phyloP scores from a whole-genome alignment of 2,113 vertebrate species.

The Porphyrio hochstetteri region DNA sequence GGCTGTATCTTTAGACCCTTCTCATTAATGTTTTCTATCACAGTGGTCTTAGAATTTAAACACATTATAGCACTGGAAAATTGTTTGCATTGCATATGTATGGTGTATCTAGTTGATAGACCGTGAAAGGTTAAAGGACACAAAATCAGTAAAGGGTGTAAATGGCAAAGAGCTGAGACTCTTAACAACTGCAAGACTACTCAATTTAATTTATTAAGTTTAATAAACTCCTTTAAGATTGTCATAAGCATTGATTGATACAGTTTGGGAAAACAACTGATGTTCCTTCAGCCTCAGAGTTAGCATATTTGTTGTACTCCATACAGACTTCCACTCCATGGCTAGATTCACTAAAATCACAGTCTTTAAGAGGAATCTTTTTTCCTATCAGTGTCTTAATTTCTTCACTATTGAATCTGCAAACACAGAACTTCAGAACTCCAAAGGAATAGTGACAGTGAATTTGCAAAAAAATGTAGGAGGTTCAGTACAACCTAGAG shows the following conservation, averaged over 20 bases:
- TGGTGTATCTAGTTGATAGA: neutral
- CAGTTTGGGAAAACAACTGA: neutral
- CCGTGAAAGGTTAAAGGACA: neutral
- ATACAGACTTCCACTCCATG: neutral
- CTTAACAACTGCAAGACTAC: neutral
- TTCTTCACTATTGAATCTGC: neutral
- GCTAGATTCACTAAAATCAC: neutral
- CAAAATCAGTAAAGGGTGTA: neutral
- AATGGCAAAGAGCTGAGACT: neutral
- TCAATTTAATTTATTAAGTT: neutral
- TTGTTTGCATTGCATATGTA: neutral
- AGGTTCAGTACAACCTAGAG: neutral
- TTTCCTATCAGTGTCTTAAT: neutral
- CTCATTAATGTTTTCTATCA: neutral
- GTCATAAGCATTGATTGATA: neutral
- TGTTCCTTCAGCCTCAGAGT: neutral
- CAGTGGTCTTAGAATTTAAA: neutral
- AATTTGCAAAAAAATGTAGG: neutral
- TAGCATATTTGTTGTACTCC: neutral
- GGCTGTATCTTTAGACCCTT: accelerated
- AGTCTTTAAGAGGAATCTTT: neutral
- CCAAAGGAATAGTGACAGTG: neutral
- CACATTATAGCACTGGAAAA: neutral
- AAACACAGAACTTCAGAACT: neutral
- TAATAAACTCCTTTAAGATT: neutral